Evolutionary conservation across 64 coral and sea anemone genomes (phyloP).

Genomic region (Actinia tenebrosa): DNA sequence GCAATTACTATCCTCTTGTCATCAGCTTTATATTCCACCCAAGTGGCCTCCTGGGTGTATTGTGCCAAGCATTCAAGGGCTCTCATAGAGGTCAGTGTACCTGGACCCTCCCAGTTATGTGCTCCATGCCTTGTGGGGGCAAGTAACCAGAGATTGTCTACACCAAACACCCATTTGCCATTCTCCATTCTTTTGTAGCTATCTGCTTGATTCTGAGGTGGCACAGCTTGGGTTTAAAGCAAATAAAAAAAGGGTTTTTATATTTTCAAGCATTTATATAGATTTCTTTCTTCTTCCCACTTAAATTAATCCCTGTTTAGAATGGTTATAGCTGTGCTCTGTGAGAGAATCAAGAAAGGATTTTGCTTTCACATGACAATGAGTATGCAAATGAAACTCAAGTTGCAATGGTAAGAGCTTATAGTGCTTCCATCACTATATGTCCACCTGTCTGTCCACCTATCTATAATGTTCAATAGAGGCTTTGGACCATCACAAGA

Average conservation of each 20-base stretch:
- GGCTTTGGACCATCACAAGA: too few species aligned
- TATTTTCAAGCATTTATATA: too few species aligned
- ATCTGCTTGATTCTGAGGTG: constrained; percentile 94
- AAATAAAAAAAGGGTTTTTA: background rate
- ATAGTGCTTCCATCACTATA: too few species aligned
- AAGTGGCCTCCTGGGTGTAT: constrained; percentile 52
- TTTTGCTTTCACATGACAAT: background rate
- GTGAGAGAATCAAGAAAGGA: background rate
- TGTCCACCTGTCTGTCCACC: too few species aligned
- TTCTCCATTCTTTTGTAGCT: constrained; percentile 92
- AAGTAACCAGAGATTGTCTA: constrained; percentile 84
- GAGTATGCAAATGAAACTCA: background rate
- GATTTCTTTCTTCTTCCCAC: too few species aligned
- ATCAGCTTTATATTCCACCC: constrained; percentile 65
- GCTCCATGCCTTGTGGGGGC: constrained; percentile 95
- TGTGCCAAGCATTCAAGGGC: constrained; percentile 64
- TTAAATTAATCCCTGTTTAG: too few species aligned
- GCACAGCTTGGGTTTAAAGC: constrained; percentile 48
- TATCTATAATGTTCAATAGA: too few species aligned
- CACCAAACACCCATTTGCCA: constrained; percentile 87
- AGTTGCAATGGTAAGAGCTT: background rate
- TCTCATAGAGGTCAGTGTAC: constrained; percentile 84
- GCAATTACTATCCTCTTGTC: constrained; percentile 68
- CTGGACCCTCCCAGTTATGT: constrained; percentile 99
- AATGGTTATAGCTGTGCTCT: too few species aligned